These are phyloP conservation scores for Furnarius figulus DNA, from an alignment of 2,113 vertebrate genomes.

Conservation along the genomic window DNA sequence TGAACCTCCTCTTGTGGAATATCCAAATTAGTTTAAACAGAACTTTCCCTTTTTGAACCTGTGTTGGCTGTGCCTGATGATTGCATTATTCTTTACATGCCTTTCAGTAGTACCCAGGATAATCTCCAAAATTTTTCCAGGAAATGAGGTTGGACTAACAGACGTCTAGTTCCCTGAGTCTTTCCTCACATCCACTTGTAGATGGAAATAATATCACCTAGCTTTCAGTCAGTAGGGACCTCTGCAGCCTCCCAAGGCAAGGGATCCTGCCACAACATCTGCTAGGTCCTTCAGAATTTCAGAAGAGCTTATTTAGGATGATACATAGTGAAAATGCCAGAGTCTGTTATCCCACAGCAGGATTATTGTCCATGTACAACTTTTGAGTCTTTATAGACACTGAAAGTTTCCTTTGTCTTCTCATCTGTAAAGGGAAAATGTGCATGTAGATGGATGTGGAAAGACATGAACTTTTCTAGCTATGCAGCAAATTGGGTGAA, in stretches of 20 bases:
- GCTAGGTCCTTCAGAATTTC: not conserved
- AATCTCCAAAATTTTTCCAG: not conserved
- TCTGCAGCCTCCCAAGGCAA: not conserved
- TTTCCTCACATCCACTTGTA: not conserved
- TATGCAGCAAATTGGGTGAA: not conserved
- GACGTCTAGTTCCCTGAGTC: not conserved
- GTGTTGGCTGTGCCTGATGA: not conserved
- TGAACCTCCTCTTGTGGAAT: not conserved
- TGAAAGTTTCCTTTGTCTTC: not conserved
- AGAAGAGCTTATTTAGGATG: not conserved
- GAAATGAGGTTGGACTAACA: not conserved
- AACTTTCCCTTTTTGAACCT: not conserved
- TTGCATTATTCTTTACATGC: not conserved
- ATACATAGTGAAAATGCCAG: not conserved
- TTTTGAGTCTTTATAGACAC: not conserved
- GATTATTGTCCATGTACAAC: not conserved
- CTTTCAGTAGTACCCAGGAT: not conserved
- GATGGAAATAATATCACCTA: not conserved
- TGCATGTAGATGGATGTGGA: not conserved
- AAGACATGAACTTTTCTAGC: not conserved
- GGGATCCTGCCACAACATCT: not conserved
- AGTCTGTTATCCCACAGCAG: not conserved
- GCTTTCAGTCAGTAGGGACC: not conserved
- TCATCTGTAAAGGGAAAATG: not conserved
- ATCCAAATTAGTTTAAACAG: not conserved